A percentile compares a stretch with the other conserved stretches of the same genome.
Evolutionary conservation across 2,113 vertebrate species (phyloP).

Genomic region (Hemicordylus capensis): DNA sequence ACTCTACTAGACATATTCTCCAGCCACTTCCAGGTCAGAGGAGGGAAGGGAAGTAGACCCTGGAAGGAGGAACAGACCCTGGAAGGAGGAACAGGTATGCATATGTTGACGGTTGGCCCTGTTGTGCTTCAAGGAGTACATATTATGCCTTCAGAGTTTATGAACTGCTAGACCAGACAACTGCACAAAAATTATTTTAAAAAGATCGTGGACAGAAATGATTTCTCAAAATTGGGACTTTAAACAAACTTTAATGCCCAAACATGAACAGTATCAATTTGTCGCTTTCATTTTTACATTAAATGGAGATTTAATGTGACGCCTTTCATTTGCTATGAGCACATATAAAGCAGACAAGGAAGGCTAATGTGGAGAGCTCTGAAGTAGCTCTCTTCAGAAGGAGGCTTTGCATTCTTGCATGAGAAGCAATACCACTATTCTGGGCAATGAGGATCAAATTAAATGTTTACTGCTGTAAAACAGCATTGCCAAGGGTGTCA

Average conservation of each 20-base stretch:
- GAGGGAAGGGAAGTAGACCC: not conserved
- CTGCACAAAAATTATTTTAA: slow-evolving; percentile 47
- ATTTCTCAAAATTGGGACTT: slow-evolving; percentile 45
- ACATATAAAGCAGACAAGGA: slow-evolving; percentile 49
- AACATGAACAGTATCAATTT: slow-evolving; percentile 52
- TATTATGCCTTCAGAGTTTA: slow-evolving; percentile 23
- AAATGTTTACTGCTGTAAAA: slow-evolving; percentile 65
- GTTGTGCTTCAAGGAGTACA: slow-evolving; percentile 34
- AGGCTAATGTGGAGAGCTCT: slow-evolving; percentile 42
- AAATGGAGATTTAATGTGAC: slow-evolving; percentile 62
- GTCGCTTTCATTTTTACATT: slow-evolving; percentile 53
- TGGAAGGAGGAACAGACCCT: not conserved
- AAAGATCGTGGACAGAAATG: slow-evolving; percentile 33
- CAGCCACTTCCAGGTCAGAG: not conserved
- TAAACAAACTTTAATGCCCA: slow-evolving; percentile 45
- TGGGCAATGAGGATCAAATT: slow-evolving; percentile 71
- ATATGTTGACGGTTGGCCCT: not conserved
- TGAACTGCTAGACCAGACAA: slow-evolving; percentile 37
- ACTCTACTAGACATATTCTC: not conserved
- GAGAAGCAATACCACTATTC: slow-evolving; percentile 48
- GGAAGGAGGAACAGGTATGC: not conserved
- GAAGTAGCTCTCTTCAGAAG: slow-evolving; percentile 55
- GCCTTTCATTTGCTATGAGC: slow-evolving; percentile 58
- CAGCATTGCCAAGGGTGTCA: slow-evolving; percentile 46
- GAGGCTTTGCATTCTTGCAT: slow-evolving; percentile 35